Evolutionary conservation across 2,888 invertebrate species (phyloP).

Genomic region (Rhamphomyia laevipes): DNA sequence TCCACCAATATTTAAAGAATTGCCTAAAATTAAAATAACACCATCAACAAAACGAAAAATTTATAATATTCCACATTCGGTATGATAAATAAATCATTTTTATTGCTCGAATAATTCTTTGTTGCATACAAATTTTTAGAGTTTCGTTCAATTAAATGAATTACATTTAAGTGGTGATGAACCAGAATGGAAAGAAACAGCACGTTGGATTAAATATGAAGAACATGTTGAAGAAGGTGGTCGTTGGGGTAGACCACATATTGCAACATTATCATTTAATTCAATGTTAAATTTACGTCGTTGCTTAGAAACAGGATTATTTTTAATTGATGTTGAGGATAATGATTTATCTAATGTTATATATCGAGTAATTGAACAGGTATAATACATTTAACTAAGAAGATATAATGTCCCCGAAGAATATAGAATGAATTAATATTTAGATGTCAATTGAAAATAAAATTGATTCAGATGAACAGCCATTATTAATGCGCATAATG

Average conservation of each 20-base stretch:
- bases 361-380: conserved; percentile 50
- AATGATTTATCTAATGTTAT: conserved; percentile 69
- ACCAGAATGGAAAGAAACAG: conserved; percentile 85
- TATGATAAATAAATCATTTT: neutral
- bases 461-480: conserved; percentile 64
- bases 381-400: neutral
- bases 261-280: conserved; percentile 82
- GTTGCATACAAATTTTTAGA: no score
- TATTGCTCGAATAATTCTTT: conserved; percentile 13
- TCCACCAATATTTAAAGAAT: neutral
- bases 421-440: conserved; percentile 20
- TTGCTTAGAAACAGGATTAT: conserved; percentile 71
- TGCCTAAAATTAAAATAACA: neutral
- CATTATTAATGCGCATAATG: conserved; percentile 66
- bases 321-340: conserved; percentile 72
- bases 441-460: conserved; percentile 68
- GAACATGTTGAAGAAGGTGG: conserved; percentile 79
- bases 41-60: neutral
- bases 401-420: neutral
- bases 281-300: conserved; percentile 72
- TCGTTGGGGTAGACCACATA: conserved; percentile 79
- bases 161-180: conserved; percentile 52
- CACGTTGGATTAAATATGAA: conserved; percentile 92
- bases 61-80: neutral
- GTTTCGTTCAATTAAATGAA: conserved; percentile 84